Base-by-base conservation (phyloP, 1,140 invertebrate species). In the Drosophila erecta region DNA sequence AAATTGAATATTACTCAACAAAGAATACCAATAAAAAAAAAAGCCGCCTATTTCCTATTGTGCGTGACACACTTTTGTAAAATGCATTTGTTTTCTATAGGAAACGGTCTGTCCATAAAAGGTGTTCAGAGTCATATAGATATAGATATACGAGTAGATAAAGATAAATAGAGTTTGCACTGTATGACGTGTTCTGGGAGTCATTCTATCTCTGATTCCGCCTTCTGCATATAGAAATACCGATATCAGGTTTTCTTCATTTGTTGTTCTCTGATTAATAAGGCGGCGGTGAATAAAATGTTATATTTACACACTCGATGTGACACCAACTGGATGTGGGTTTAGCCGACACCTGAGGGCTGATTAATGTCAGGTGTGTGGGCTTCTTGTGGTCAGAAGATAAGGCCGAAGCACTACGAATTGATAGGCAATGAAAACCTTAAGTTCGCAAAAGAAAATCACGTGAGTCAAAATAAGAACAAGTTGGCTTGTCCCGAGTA, bases 291-390 rank as follows among this genome's bases (percentile, higher is more conserved):
- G 44, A 75, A 64, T 75, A 51, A 75, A 75, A 74, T 74, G 46
- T 56, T 74, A 56, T 49, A 43, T 55, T 64, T 51, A 72, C 51
- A 67, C 59, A 67, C 64, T 67, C 44, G 20, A 41, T 65, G 64
- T 50, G 59, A 59, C 62, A 38, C 22, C 51, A 40, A 65, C 64
- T 46, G 43, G 47, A 22, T 56, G 58, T 50, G 38, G 43, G 71
- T 33, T 75, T 47, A 73, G 65, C 66, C 40, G 35, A 37, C 50
- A 56, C 69, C 53, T 50, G 54, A 35, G 59, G 24, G n/a, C 44
- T 60, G 66, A 60, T 70, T 70, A 62, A 24, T 50, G 65, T 35
- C 69, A 73, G 70, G 70, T 73, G 70, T 70, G 65, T 60, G 33
- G 55, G 59, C 37, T 65, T 22, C 41, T 41, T 71, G 50, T 49